These are phyloP conservation scores for Trachelus iudaicus DNA, from an alignment of 2,888 invertebrate genomes.

Conservation along the genomic window DNA sequence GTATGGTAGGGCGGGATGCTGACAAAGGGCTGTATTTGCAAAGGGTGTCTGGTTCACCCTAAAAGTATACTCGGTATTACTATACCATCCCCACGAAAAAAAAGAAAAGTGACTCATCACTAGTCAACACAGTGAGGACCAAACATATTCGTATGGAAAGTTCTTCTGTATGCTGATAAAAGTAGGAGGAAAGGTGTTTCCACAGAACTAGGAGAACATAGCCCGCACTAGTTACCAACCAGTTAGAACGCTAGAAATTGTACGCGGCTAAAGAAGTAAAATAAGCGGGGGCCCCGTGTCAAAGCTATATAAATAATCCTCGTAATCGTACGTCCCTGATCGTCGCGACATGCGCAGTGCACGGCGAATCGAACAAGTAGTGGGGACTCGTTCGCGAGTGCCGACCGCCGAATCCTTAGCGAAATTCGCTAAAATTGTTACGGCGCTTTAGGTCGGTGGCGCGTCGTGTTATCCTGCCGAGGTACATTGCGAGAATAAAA, in stretches of 20 bases:
- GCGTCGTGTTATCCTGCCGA: neutral
- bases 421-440: slow-evolving; percentile 34
- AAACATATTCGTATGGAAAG: neutral
- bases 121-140: neutral
- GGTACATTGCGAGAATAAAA: neutral
- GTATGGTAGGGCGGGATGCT: neutral
- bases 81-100: neutral
- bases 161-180: neutral
- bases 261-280: neutral
- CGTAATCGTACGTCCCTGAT: slow-evolving; percentile 26
- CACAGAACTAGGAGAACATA: neutral
- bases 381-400: slow-evolving; percentile 47
- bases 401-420: slow-evolving; percentile 45
- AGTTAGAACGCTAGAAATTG: neutral
- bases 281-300: neutral
- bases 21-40: neutral
- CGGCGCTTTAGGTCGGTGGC: slow-evolving; percentile 2
- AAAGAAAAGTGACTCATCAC: neutral
- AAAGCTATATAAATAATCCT: neutral
- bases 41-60: neutral
- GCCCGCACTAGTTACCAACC: neutral
- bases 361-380: slow-evolving; percentile 54
- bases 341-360: slow-evolving; percentile 44
- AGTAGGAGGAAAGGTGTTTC: neutral
- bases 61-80: neutral